A percentile compares a stretch with the other conserved stretches of the same genome.
Evolutionary conservation across 2,113 vertebrate species (phyloP).

Genomic region (Cyanistes caeruleus): DNA sequence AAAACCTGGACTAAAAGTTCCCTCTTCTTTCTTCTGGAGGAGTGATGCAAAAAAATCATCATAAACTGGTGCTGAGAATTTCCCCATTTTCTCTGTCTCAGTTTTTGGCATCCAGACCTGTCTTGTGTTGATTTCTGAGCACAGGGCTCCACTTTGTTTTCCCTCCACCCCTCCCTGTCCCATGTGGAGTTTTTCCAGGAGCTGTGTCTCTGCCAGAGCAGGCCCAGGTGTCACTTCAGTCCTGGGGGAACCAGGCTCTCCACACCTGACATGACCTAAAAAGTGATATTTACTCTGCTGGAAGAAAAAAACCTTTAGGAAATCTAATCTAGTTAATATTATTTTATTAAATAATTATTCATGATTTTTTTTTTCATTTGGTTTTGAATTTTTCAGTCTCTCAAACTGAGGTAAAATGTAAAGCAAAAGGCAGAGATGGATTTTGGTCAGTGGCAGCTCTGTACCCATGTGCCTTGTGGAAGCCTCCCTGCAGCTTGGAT

Average conservation of each 20-base stretch:
- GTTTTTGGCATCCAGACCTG: not conserved
- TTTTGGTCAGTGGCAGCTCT: not conserved
- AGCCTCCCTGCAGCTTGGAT: not conserved
- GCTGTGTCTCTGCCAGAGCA: not conserved
- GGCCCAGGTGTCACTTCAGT: accelerated
- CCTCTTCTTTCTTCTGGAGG: not conserved
- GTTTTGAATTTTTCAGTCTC: not conserved
- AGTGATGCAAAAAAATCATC: not conserved
- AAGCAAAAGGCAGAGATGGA: not conserved
- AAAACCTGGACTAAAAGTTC: not conserved
- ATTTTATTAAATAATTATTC: not conserved
- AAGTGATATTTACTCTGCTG: not conserved
- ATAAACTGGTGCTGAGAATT: not conserved
- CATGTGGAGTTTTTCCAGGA: not conserved
- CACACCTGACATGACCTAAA: too few relatives aligned
- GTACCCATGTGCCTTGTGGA: not conserved
- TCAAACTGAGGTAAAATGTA: not conserved
- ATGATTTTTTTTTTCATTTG: not conserved
- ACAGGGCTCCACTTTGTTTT: not conserved
- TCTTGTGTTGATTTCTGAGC: not conserved
- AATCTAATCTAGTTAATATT: not conserved
- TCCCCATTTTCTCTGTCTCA: not conserved
- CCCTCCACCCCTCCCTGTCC: not conserved
- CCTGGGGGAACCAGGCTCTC: not conserved
- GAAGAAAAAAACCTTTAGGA: not conserved